phyloP scores from a whole-genome alignment of 2,797 vertebrate genomes.

The Parambassis ranga region DNA sequence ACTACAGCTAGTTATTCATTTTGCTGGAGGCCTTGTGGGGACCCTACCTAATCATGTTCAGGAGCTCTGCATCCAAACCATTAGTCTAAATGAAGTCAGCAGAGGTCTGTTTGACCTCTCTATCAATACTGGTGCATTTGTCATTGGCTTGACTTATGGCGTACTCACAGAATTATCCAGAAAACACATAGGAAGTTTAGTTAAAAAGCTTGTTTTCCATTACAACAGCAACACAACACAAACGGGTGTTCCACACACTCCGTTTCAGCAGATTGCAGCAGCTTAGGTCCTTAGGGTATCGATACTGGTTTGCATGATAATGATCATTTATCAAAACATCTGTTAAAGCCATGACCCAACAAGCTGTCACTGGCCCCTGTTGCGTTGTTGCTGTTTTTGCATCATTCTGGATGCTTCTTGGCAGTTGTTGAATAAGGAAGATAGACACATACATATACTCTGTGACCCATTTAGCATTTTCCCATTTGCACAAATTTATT shows the following conservation, averaged over 20 bases:
- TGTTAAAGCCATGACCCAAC: neutral
- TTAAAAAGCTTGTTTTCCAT: neutral
- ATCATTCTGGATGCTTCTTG: neutral
- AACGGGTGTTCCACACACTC: neutral
- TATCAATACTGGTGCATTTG: constrained; percentile 16
- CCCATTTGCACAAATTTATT: constrained; percentile 47
- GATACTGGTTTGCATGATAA: constrained; percentile 15
- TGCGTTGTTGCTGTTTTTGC: neutral
- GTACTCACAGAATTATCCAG: constrained; percentile 7
- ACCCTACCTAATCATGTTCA: constrained; percentile 19
- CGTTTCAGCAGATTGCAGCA: neutral
- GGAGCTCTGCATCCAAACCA: constrained; percentile 21
- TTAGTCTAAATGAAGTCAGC: constrained; percentile 44
- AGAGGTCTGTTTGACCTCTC: constrained; percentile 23
- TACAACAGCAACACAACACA: neutral
- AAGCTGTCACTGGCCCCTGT: neutral
- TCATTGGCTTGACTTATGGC: neutral
- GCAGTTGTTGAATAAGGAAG: too few species aligned
- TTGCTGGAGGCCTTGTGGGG: constrained; percentile 7
- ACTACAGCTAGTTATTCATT: constrained; percentile 17
- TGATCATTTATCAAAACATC: neutral
- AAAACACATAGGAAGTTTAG: neutral
- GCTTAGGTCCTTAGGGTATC: neutral
- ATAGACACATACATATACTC: too few species aligned
- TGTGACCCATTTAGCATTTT: constrained; percentile 57